Percentiles rank a stretch among this genome's conserved stretches.
Conservation (phyloP, 92 coral and sea anemone species). For the Porites divaricata region DNA sequence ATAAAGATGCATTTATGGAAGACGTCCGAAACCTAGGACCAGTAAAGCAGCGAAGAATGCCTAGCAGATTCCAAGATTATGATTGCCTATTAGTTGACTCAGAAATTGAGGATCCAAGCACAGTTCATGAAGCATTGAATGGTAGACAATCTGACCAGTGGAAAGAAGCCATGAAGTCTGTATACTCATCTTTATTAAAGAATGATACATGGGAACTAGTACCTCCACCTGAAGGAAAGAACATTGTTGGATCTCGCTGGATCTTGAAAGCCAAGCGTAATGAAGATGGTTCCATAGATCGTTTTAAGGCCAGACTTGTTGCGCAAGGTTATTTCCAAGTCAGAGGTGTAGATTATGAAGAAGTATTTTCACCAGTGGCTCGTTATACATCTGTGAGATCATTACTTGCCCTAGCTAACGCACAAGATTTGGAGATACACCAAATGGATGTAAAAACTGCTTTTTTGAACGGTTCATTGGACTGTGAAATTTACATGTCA, state of each 20-base stretch:
- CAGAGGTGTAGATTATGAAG: no score
- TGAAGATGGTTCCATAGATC: no score
- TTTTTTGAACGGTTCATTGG: constrained; percentile 59
- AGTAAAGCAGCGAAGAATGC: constrained; percentile 42
- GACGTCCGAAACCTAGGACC: constrained; percentile 56
- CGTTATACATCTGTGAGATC: constrained; percentile 17
- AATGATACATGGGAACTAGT: no score
- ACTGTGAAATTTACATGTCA: constrained; percentile 70
- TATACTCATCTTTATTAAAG: no score
- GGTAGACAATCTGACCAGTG: no score
- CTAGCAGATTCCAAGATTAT: no score
- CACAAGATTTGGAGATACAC: constrained; percentile 62
- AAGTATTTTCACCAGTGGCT: constrained; percentile 69
- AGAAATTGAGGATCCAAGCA: constrained; percentile 68
- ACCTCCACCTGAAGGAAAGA: no score
- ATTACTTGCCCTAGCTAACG: constrained; percentile 70
- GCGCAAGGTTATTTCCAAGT: no score
- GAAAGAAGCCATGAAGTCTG: no score
- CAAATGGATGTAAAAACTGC: constrained; percentile 78
- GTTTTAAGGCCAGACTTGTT: no score
- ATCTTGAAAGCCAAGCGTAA: no score
- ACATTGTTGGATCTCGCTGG: no score
- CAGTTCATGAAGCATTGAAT: constrained; percentile 71
- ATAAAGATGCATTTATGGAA: constrained; percentile 38
- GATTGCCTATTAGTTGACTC: not conserved